phyloP scores from a whole-genome alignment of 2,113 vertebrate genomes.

The Micronisus gabar region DNA sequence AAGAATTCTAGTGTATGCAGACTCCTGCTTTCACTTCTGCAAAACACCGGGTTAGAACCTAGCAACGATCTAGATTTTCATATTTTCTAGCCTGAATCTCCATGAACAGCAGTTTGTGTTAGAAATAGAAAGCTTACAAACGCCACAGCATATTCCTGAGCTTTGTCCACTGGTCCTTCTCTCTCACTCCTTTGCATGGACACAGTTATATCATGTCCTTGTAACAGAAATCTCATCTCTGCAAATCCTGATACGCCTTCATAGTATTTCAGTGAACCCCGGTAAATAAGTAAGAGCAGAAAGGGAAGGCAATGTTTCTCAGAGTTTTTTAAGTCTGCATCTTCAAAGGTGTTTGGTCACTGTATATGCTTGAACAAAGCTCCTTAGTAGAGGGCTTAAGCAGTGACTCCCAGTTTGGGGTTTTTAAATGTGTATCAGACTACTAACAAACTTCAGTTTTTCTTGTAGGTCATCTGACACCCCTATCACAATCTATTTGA shows the following conservation, averaged over 20 bases:
- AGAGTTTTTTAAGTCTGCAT: not conserved
- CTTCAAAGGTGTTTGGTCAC: not conserved
- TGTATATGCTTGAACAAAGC: not conserved
- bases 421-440: not conserved
- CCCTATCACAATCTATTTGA: not conserved
- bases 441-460: not conserved
- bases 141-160: not conserved
- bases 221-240: not conserved
- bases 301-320: not conserved
- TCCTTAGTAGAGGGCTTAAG: not conserved
- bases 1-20: not conserved
- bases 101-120: not conserved
- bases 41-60: not conserved
- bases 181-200: not conserved
- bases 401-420: not conserved
- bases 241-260: not conserved
- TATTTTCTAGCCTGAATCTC: not conserved
- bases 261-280: rapidly evolving
- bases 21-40: not conserved
- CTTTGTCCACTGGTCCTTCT: not conserved
- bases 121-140: not conserved
- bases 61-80: not conserved
- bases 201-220: rapidly evolving
- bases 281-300: not conserved
- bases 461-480: not conserved